Percentiles rank a stretch among this genome's conserved stretches.
Evolutionary conservation across 2,113 vertebrate species (phyloP).

Genomic region (Podarcis cretensis): DNA sequence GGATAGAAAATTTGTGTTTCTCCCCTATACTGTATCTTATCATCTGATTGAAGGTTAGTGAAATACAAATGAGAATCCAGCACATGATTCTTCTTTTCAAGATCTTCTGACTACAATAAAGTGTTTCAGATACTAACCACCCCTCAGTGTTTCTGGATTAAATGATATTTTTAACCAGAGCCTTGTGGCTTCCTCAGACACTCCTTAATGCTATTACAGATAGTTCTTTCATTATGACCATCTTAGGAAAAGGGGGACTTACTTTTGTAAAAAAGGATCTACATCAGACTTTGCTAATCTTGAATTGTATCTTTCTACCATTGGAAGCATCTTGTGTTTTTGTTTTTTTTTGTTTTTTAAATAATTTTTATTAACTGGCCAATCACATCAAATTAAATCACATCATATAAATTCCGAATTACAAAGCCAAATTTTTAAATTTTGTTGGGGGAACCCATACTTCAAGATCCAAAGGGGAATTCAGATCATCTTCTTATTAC

Average conservation of each 20-base stretch:
- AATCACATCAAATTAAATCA: no score
- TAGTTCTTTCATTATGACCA: neutral
- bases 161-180: neutral
- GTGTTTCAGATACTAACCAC: neutral
- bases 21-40: neutral
- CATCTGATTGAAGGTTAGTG: slow-evolving; percentile 3
- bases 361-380: no score
- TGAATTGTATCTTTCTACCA: no score
- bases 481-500: no score
- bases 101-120: slow-evolving; percentile 22
- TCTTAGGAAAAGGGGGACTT: neutral
- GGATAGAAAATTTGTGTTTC: no score
- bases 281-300: neutral
- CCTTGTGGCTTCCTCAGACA: neutral
- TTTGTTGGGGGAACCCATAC: no score
- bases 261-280: neutral
- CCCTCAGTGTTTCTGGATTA: neutral
- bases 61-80: neutral
- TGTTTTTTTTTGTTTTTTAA: no score
- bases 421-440: no score
- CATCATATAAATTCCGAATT: no score
- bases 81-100: neutral
- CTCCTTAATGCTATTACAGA: neutral
- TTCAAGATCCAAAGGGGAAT: no score
- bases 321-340: no score